These are phyloP conservation scores for Tetragonisca angustula DNA, from an alignment of 2,888 invertebrate species.

Conservation along the genomic window DNA sequence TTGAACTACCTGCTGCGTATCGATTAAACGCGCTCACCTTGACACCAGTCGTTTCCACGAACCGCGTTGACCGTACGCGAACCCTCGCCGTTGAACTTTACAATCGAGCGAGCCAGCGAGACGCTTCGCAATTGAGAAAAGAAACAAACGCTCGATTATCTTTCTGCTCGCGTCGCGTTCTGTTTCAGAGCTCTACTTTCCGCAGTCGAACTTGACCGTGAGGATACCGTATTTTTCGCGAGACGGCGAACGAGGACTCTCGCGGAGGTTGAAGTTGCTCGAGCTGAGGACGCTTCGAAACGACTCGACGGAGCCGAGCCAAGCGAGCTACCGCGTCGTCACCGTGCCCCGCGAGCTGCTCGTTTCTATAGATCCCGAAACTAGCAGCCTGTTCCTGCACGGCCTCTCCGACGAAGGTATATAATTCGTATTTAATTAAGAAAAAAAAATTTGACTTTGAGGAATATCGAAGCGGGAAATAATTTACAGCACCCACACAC, in stretches of 20 bases:
- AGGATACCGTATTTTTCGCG: slow-evolving; percentile 74
- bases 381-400: slow-evolving; percentile 56
- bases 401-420: slow-evolving; percentile 64
- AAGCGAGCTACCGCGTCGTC: slow-evolving; percentile 75
- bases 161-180: too few species aligned
- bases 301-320: slow-evolving; percentile 71
- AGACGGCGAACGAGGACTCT: slow-evolving; percentile 48
- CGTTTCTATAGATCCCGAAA: slow-evolving; percentile 40
- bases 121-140: neutral
- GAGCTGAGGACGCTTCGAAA: slow-evolving; percentile 76
- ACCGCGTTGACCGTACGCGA: slow-evolving; percentile 35
- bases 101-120: neutral
- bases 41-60: slow-evolving; percentile 68
- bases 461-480: too few species aligned
- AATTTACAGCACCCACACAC: too few species aligned
- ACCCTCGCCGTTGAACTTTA: slow-evolving; percentile 45
- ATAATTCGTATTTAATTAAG: too few species aligned
- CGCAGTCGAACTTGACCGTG: slow-evolving; percentile 79
- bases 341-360: slow-evolving; percentile 65
- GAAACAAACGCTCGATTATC: too few species aligned
- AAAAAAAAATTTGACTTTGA: too few species aligned
- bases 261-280: slow-evolving; percentile 70
- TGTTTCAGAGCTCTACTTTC: slow-evolving; percentile 81
- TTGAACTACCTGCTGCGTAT: slow-evolving; percentile 75
- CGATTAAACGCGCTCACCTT: slow-evolving; percentile 78